Evolutionary conservation across 1,140 invertebrate genomes (phyloP).

Genomic region (Drosophila punjabiensis): DNA sequence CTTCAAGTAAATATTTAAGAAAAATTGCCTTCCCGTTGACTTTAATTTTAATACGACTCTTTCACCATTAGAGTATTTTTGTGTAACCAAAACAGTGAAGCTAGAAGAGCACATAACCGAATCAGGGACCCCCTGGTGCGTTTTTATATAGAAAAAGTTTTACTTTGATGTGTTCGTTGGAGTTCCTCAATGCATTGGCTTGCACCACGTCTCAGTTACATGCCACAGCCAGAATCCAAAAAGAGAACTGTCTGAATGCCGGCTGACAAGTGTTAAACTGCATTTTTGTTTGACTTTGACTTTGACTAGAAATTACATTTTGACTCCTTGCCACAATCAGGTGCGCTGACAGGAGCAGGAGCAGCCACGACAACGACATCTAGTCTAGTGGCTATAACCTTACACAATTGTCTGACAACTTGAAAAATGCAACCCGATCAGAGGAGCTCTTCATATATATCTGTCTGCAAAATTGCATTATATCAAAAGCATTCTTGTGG

Average conservation of each 20-base stretch:
- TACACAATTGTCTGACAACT: slow-evolving; percentile 64
- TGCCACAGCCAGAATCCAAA: slow-evolving; percentile 6
- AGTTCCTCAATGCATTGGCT: slow-evolving; percentile 55
- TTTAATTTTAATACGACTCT: neutral
- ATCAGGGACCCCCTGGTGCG: slow-evolving; percentile 73
- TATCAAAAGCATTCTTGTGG: slow-evolving; percentile 77
- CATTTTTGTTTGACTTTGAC: slow-evolving; percentile 72
- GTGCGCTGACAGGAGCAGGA: slow-evolving; percentile 7
- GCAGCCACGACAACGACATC: slow-evolving; percentile 28
- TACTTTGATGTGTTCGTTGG: slow-evolving; percentile 70
- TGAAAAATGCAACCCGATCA: slow-evolving; percentile 77
- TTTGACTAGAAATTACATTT: slow-evolving; percentile 75
- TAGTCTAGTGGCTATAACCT: slow-evolving; percentile 53
- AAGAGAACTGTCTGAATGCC: neutral
- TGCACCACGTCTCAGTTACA: slow-evolving; percentile 76
- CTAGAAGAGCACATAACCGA: slow-evolving; percentile 47
- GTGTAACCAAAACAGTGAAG: slow-evolving; percentile 42
- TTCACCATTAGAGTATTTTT: neutral
- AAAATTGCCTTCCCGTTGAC: neutral
- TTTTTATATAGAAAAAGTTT: slow-evolving; percentile 82
- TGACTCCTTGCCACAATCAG: slow-evolving; percentile 61
- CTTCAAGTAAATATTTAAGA: neutral
- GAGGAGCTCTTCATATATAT: slow-evolving; percentile 19
- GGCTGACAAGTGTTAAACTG: slow-evolving; percentile 76
- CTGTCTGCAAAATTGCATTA: slow-evolving; percentile 74